Evolutionary conservation across 2,797 vertebrate genomes (phyloP).

Genomic region (Micrastur ruficollis): DNA sequence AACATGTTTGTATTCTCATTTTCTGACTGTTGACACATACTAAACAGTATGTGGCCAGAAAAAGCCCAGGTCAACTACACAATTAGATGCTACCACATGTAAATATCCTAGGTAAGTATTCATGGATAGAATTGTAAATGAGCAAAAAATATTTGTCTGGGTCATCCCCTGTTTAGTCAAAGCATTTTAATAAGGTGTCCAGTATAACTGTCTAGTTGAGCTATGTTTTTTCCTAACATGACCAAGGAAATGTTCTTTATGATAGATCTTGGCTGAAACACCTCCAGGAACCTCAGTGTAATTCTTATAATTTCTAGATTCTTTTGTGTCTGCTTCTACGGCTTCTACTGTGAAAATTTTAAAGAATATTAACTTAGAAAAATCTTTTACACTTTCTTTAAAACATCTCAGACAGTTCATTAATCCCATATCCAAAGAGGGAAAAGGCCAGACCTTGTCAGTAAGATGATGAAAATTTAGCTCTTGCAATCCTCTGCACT

Average conservation of each 20-base stretch:
- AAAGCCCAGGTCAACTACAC: background rate
- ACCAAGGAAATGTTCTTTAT: background rate
- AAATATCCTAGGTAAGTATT: background rate
- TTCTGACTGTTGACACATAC: background rate
- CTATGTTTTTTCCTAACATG: background rate
- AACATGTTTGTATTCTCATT: background rate
- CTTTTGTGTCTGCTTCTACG: background rate
- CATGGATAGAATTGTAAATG: background rate
- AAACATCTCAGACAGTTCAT: background rate
- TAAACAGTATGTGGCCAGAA: background rate
- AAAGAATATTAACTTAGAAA: background rate
- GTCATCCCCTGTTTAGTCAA: background rate
- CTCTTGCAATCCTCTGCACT: background rate
- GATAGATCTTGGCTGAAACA: background rate
- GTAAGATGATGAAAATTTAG: background rate
- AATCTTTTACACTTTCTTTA: background rate
- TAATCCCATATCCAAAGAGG: background rate
- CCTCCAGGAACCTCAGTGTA: background rate
- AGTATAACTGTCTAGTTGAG: background rate
- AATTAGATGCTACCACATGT: background rate
- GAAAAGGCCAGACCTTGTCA: background rate
- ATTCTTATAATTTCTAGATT: background rate
- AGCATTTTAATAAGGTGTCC: background rate
- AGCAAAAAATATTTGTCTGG: background rate
- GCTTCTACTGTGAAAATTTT: background rate